phyloP scores from a whole-genome alignment of 2,797 vertebrate species.

The Neosalanx taihuensis region DNA sequence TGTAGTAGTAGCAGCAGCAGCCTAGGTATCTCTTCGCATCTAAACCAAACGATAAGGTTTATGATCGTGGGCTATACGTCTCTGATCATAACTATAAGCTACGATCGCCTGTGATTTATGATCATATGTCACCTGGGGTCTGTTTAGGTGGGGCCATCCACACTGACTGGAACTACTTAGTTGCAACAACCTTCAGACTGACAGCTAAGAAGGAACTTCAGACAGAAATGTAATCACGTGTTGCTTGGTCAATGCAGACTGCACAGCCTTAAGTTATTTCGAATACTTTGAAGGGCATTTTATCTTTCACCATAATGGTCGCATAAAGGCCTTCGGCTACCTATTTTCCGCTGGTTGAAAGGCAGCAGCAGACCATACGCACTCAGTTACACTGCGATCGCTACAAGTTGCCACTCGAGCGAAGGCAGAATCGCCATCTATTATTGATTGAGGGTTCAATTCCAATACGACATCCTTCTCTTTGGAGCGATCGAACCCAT shows the following conservation, averaged over 20 bases:
- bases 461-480: constrained; percentile 9
- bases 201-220: background rate
- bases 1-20: background rate
- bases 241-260: background rate
- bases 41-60: background rate
- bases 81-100: background rate
- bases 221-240: background rate
- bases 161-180: background rate
- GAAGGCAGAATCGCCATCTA: constrained; percentile 44
- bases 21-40: background rate
- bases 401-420: constrained; percentile 44
- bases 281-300: background rate
- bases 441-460: constrained; percentile 34
- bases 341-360: background rate
- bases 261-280: background rate
- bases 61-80: background rate
- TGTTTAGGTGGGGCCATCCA: background rate
- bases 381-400: constrained; percentile 10
- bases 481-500: constrained; percentile 22
- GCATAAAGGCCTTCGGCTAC: background rate
- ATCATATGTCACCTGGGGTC: background rate
- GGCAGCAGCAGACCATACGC: constrained; percentile 29
- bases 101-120: background rate
- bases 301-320: background rate
- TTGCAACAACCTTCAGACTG: background rate